A percentile compares a stretch with the other conserved stretches of the same genome.
These are phyloP conservation scores for Pantherophis guttatus DNA, from an alignment of 2,113 vertebrate species.

Conservation along the genomic window DNA sequence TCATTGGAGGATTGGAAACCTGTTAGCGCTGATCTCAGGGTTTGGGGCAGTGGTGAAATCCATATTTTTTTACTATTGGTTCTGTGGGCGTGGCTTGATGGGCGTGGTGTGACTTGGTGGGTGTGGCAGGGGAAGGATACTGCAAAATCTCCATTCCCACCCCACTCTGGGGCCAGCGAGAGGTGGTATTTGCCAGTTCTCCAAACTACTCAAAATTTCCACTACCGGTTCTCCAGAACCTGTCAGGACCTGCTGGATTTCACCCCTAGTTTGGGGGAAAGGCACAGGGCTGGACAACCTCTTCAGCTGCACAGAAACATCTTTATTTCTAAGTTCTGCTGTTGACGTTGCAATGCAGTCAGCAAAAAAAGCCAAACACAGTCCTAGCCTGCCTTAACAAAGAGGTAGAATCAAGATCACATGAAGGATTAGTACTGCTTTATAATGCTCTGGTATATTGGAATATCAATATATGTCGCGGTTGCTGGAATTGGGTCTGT, in stretches of 20 bases:
- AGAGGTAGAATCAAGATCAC: not conserved
- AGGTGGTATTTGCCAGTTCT: no score
- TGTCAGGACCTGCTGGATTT: no score
- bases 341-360: not conserved
- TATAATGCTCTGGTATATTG: not conserved
- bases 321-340: not conserved
- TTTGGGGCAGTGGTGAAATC: not conserved
- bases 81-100: no score
- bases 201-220: no score
- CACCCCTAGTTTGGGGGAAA: not conserved
- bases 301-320: not conserved
- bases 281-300: not conserved
- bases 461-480: no score
- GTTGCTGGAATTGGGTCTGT: no score
- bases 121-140: no score
- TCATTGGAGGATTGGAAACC: not conserved
- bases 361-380: not conserved
- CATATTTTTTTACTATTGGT: no score
- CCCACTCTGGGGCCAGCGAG: no score
- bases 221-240: no score
- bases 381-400: not conserved
- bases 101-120: no score
- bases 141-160: no score
- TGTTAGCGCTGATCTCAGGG: fast-evolving
- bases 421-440: not conserved